These are phyloP conservation scores for Ptiloglossa arizonensis DNA, from an alignment of 1,140 invertebrate species.

Conservation along the genomic window DNA sequence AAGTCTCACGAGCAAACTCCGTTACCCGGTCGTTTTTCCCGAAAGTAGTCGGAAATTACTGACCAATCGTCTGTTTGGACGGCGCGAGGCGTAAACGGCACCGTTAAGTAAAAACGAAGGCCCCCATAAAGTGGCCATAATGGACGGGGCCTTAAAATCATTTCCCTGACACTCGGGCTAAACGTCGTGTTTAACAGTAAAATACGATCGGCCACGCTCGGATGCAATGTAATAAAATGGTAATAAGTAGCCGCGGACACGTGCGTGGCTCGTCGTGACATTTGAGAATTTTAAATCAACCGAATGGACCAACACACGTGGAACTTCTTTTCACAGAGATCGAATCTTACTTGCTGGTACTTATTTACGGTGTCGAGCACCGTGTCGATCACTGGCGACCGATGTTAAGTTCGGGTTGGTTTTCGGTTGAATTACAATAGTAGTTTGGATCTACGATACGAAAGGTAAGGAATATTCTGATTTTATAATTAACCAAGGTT, in stretches of 20 bases:
- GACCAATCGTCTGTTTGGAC: constrained; percentile 48
- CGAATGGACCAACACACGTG: no score
- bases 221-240: constrained; percentile 44
- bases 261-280: not conserved
- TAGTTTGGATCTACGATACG: no score
- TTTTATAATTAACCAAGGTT: no score
- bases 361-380: no score
- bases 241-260: constrained; percentile 42
- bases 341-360: no score
- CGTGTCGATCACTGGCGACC: no score
- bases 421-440: no score
- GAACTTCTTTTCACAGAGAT: no score
- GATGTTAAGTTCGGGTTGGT: no score
- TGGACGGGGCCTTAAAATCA: constrained; percentile 50
- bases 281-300: not conserved
- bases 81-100: constrained; percentile 28
- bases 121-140: constrained; percentile 47
- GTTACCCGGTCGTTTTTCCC: constrained; percentile 28
- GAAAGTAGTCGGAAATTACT: constrained; percentile 29
- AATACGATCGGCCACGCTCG: constrained; percentile 3
- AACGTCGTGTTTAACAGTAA: constrained; percentile 42
- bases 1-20: not conserved
- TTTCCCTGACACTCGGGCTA: constrained; percentile 5
- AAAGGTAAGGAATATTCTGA: no score
- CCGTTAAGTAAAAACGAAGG: constrained; percentile 29